phyloP scores from a whole-genome alignment of 2,113 vertebrate genomes.

The Xyliphius kryptos region DNA sequence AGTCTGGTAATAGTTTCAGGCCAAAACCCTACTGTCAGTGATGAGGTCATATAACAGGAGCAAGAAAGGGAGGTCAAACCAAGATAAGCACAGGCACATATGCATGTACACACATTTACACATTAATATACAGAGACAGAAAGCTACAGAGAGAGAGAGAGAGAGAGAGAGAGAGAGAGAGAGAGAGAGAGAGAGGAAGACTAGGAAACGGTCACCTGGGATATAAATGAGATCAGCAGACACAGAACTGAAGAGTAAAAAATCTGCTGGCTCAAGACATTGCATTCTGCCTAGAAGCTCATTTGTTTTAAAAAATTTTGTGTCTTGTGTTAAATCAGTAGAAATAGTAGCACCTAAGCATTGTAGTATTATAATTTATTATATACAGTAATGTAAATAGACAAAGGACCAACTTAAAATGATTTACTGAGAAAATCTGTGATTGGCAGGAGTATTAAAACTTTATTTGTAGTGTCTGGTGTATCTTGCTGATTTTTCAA shows the following conservation, averaged over 20 bases:
- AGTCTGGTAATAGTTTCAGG: conserved; percentile 1
- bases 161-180: too few relatives aligned
- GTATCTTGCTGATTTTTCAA: too few relatives aligned
- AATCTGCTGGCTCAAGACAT: conserved; percentile 32
- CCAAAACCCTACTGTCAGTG: conserved; percentile 11
- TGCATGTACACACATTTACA: conserved; percentile 7
- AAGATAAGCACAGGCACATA: conserved; percentile 16
- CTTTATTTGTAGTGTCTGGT: too few relatives aligned
- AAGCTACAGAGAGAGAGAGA: too few relatives aligned
- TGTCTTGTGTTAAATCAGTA: conserved; percentile 10
- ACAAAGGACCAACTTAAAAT: too few relatives aligned
- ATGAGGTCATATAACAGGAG: conserved; percentile 4
- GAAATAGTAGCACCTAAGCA: not conserved
- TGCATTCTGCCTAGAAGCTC: conserved; percentile 15
- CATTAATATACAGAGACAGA: conserved; percentile 20
- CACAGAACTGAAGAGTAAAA: conserved; percentile 18
- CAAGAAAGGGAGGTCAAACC: conserved; percentile 37
- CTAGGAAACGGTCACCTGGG: conserved; percentile 3
- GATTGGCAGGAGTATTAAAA: too few relatives aligned
- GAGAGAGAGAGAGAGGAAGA: not conserved
- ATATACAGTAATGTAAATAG: too few relatives aligned
- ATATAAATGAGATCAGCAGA: conserved; percentile 40
- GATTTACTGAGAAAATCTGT: too few relatives aligned
- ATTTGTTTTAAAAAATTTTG: conserved; percentile 29
- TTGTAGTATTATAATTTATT: too few relatives aligned